A percentile compares a stretch with the other conserved stretches of the same genome.
Conservation (phyloP, 2,797 vertebrate genomes). For the Sorex maritimensis region DNA sequence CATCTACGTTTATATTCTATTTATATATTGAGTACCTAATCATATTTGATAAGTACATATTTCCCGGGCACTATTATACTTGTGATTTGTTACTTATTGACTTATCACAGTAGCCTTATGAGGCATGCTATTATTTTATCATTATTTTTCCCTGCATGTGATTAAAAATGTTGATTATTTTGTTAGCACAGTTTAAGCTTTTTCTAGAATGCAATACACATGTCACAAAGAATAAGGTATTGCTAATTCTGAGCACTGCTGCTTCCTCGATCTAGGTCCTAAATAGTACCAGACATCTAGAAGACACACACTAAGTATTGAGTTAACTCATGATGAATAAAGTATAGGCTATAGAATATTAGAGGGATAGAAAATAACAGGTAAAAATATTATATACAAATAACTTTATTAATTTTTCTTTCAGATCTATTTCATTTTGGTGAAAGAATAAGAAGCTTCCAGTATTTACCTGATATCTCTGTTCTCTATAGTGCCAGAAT, state of each 20-base stretch:
- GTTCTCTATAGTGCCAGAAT: not conserved
- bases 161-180: not conserved
- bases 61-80: not conserved
- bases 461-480: not conserved
- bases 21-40: not conserved
- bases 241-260: not conserved
- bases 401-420: not conserved
- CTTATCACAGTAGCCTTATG: not conserved
- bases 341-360: not conserved
- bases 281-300: not conserved
- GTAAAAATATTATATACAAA: not conserved
- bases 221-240: not conserved
- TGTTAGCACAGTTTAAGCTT: not conserved
- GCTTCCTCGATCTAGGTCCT: not conserved
- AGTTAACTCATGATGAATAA: not conserved
- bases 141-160: not conserved
- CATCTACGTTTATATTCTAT: not conserved
- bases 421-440: not conserved
- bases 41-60: not conserved
- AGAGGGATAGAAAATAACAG: conserved; percentile 6
- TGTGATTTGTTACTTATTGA: not conserved
- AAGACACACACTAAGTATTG: not conserved
- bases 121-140: not conserved
- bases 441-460: not conserved
- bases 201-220: not conserved